Conservation (phyloP, 2,888 invertebrate genomes). For the Euplagia quadripunctaria region DNA sequence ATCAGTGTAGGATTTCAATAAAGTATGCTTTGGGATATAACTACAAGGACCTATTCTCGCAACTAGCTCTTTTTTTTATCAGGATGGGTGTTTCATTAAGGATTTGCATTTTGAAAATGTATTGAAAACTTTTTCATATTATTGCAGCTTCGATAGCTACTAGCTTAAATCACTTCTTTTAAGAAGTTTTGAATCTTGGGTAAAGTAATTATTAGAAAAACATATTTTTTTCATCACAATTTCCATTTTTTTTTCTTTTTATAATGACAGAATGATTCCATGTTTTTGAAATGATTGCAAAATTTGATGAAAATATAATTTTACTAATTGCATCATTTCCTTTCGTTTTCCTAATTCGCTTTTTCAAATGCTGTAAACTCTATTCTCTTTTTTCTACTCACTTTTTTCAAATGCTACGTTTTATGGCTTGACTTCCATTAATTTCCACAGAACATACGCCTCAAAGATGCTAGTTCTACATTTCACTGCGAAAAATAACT, state of each 20-base stretch:
- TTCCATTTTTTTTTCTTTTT: too few relatives aligned
- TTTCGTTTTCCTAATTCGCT: too few relatives aligned
- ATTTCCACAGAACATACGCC: neutral
- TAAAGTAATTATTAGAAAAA: neutral
- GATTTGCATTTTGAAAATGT: neutral
- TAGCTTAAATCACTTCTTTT: neutral
- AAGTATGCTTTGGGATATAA: neutral
- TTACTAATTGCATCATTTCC: too few relatives aligned
- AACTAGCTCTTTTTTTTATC: neutral
- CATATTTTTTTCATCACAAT: neutral
- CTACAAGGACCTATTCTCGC: too few relatives aligned
- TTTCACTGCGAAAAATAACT: neutral
- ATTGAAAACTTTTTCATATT: neutral
- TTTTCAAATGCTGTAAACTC: too few relatives aligned
- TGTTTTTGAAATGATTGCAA: too few relatives aligned
- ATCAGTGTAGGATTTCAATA: neutral
- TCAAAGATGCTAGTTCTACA: neutral
- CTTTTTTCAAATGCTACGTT: too few relatives aligned
- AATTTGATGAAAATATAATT: too few relatives aligned
- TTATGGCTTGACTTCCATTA: neutral
- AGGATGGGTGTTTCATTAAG: neutral
- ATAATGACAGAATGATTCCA: too few relatives aligned
- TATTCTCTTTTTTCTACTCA: too few relatives aligned
- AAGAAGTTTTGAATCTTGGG: neutral
- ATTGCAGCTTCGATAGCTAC: neutral